These are phyloP conservation scores for Crotalus horridus DNA, from an alignment of 2,113 vertebrate species.

Conservation along the genomic window DNA sequence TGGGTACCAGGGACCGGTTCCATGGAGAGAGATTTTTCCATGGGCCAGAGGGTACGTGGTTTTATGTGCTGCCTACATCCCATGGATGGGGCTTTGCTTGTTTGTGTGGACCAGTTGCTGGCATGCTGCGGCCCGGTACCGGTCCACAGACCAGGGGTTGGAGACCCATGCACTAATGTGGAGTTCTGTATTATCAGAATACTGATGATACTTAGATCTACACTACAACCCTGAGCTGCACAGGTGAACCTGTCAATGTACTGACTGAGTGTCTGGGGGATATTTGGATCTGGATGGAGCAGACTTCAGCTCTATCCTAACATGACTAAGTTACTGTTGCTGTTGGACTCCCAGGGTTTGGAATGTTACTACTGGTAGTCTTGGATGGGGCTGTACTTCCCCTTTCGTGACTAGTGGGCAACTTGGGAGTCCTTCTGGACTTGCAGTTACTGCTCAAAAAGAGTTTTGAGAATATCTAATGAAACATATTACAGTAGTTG, in stretches of 20 bases:
- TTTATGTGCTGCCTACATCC: too few relatives aligned
- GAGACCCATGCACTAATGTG: not conserved
- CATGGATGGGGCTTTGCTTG: too few relatives aligned
- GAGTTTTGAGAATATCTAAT: not conserved
- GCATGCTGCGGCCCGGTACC: too few relatives aligned
- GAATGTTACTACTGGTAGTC: not conserved
- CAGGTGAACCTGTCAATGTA: not conserved
- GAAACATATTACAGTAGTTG: not conserved
- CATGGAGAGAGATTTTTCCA: too few relatives aligned
- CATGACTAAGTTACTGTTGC: not conserved
- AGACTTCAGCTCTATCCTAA: not conserved
- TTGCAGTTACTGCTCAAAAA: not conserved
- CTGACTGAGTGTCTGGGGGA: not conserved
- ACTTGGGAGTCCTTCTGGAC: not conserved
- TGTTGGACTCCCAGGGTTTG: not conserved
- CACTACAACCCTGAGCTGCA: not conserved
- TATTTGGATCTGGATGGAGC: not conserved
- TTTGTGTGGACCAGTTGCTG: too few relatives aligned
- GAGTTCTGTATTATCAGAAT: not conserved
- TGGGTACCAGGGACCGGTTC: too few relatives aligned
- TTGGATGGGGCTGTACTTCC: not conserved
- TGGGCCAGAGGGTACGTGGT: too few relatives aligned
- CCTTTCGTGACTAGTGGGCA: not conserved
- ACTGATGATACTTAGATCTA: not conserved
- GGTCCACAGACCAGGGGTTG: too few relatives aligned